These are phyloP conservation scores for Lamprologus callipterus DNA, from an alignment of 2,113 vertebrate species.

Conservation along the genomic window DNA sequence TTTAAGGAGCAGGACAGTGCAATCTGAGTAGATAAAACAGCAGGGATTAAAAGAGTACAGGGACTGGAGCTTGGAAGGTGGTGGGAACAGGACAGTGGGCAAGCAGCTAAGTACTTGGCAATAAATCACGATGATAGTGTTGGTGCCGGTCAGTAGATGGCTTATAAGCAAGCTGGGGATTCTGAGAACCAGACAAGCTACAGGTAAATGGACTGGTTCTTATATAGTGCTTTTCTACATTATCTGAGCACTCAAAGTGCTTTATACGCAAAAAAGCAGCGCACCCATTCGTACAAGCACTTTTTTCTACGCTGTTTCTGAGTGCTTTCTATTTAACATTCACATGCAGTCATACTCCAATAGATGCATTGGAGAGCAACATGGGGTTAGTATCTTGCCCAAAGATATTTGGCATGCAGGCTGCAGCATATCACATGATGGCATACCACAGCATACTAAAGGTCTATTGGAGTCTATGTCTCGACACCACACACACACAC, in stretches of 20 bases:
- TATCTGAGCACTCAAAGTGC: not conserved
- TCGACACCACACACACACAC: not conserved
- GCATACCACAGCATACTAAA: not conserved
- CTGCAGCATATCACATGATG: not conserved
- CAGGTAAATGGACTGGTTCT: not conserved
- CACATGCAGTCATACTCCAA: not conserved
- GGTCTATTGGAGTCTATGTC: not conserved
- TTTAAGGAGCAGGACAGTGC: not conserved
- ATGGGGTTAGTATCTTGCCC: not conserved
- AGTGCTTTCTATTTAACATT: not conserved
- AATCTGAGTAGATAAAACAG: not conserved
- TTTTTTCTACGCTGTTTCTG: not conserved
- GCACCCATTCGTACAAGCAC: not conserved
- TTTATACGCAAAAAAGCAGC: not conserved
- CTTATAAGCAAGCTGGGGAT: not conserved
- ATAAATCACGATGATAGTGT: not conserved
- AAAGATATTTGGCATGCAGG: not conserved
- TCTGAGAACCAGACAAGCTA: not conserved
- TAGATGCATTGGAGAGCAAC: not conserved
- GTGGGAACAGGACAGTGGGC: not conserved
- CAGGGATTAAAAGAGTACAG: not conserved
- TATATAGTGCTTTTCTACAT: not conserved
- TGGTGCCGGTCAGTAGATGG: not conserved
- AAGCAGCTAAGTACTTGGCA: not conserved
- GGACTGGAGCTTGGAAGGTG: not conserved